phyloP scores from a whole-genome alignment of 2,113 vertebrate species.

The Apteryx owenii region DNA sequence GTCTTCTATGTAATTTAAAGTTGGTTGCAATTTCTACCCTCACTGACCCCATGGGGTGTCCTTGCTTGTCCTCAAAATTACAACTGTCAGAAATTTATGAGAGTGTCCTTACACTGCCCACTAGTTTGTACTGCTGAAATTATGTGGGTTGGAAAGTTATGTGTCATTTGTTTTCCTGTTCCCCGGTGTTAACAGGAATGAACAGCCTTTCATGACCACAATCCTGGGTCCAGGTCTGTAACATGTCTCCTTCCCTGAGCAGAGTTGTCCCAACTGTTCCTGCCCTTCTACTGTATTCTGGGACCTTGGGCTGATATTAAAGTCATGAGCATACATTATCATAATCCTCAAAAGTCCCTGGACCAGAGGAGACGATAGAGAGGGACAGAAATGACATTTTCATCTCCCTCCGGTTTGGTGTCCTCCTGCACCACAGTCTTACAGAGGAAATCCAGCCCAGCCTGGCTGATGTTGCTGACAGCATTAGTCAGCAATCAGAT shows the following conservation, averaged over 20 bases:
- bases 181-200: not conserved
- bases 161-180: not conserved
- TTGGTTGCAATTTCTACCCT: not conserved
- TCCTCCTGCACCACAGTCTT: not conserved
- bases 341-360: not conserved
- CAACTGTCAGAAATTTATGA: not conserved
- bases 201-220: rapidly evolving
- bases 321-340: not conserved
- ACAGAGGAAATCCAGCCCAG: not conserved
- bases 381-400: not conserved
- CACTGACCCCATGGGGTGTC: not conserved
- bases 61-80: not conserved
- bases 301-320: not conserved
- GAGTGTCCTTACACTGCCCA: rapidly evolving
- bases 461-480: not conserved
- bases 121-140: not conserved
- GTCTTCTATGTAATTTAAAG: not conserved
- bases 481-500: not conserved
- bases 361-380: not conserved
- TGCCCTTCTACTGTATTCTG: not conserved
- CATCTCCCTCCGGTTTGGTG: not conserved
- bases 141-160: not conserved
- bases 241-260: not conserved
- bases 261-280: not conserved
- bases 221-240: not conserved